Evolutionary conservation across 2,797 vertebrate genomes (phyloP), one percentile per base, ranked within the genome.

Genomic region (Netta rufina): DNA sequence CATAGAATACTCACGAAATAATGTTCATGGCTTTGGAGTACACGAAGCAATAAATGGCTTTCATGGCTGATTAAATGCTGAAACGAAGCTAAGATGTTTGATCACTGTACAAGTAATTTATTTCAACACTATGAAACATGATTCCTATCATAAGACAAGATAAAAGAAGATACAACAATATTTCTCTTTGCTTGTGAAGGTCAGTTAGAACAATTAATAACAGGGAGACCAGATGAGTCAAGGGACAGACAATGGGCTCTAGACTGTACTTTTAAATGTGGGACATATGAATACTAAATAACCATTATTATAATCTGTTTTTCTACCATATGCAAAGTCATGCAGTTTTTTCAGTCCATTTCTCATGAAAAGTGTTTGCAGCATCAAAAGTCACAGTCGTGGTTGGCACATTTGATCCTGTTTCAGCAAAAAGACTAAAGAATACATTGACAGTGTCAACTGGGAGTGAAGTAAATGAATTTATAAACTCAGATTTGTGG

Each of bases 51-150:
- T 97, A 92, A 97, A 95, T 54, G 88, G 60, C 65, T 96, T 97
- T 97, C 95, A 94, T 0, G 92, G 91, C 92, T 96, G 93, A 97
- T 97, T 97, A 96, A 92, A 95, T 95, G 83, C 94, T 95, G 96
- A 96, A 97, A 94, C 45, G 57, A 96, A 95, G 90, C 89, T 96
- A 82, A 96, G 72, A 90, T 96, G 76, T 95, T 95, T 96, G 96
- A 97, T 92, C 77, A 96, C 84, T 2, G 22, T 95, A 93, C 96
- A 95, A 96, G 78, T 95, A 97, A 97, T 97, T 96, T 96, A 95
- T 97, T 97, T 97, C 96, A 97, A 89, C 82, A 71, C 92, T 95
- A 94, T 87, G 88, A 94, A 94, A 82, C 83, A 96, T 95, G 74
- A 95, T 96, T 95, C 90, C 91, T 96, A 91, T 96, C 92, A 96